phyloP scores from a whole-genome alignment of 2,797 vertebrate species.

The Synaphobranchus kaupii region DNA sequence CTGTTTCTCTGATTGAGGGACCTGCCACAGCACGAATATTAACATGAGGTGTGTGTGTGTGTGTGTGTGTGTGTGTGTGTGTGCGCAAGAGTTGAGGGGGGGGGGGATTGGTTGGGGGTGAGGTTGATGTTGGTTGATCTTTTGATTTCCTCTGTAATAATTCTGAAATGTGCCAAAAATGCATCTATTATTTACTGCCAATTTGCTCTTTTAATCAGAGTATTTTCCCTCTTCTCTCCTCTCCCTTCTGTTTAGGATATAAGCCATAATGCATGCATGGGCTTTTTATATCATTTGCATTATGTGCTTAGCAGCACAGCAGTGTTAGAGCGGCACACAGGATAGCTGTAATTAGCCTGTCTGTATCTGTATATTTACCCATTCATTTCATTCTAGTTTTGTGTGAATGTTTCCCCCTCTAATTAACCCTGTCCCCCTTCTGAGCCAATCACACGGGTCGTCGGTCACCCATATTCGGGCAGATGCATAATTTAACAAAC shows the following conservation, averaged over 20 bases:
- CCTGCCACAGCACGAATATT: conserved; percentile 42
- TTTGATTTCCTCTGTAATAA: conserved; percentile 72
- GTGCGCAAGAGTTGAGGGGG: conserved; percentile 41
- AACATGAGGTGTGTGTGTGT: conserved; percentile 43
- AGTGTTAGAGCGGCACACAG: neutral
- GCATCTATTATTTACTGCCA: conserved; percentile 80
- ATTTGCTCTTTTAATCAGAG: conserved; percentile 73
- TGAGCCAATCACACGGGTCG: neutral
- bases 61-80: conserved; percentile 15
- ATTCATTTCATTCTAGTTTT: conserved; percentile 4
- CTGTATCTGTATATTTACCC: conserved; percentile 10
- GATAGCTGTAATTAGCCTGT: conserved; percentile 16
- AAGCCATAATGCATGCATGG: conserved; percentile 57
- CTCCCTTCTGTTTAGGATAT: conserved; percentile 49
- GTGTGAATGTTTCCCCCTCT: neutral
- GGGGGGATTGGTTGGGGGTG: conserved; percentile 33
- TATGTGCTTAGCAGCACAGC: neutral
- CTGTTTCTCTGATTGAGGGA: conserved; percentile 12
- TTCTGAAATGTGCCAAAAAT: conserved; percentile 76
- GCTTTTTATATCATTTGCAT: conserved; percentile 42
- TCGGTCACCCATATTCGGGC: neutral
- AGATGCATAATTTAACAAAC: neutral
- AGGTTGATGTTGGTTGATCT: conserved; percentile 70
- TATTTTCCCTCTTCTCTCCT: conserved; percentile 41
- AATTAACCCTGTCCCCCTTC: neutral